Evolutionary conservation across 2,888 invertebrate species (phyloP).

Genomic region (Prionchulus punctatus): DNA sequence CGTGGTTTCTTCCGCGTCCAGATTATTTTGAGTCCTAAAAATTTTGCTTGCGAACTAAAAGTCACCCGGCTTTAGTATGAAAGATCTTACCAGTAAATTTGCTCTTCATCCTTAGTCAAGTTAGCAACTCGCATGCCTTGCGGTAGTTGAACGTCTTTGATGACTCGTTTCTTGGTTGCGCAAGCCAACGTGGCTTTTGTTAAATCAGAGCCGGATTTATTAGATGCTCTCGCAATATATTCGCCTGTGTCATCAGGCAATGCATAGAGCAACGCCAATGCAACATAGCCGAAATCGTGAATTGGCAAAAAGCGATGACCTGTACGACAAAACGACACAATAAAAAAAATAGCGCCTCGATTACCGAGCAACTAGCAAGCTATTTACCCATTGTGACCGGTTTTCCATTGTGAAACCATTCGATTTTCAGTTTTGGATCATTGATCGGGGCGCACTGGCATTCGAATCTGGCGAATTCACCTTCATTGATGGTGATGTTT

Average conservation of each 20-base stretch:
- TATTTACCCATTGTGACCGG: constrained; percentile 38
- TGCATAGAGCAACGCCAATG: constrained; percentile 73
- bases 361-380: neutral
- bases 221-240: constrained; percentile 46
- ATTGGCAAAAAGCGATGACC: constrained; percentile 50
- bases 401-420: constrained; percentile 58
- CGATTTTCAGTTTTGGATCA: constrained; percentile 73
- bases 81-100: constrained; percentile 11
- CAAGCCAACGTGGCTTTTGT: constrained; percentile 31
- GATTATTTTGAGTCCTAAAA: constrained; percentile 12
- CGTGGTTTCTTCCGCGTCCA: constrained; percentile 17
- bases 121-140: constrained; percentile 25
- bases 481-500: constrained; percentile 62
- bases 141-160: constrained; percentile 34
- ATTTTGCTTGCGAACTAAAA: neutral
- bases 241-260: constrained; percentile 76
- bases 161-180: constrained; percentile 28
- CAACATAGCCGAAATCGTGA: constrained; percentile 88
- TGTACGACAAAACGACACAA: neutral
- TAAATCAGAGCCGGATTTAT: constrained; percentile 31
- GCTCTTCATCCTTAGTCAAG: constrained; percentile 7
- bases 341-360: neutral
- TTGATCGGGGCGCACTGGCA: constrained; percentile 66
- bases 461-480: constrained; percentile 61
- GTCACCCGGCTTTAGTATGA: neutral